Percentiles rank a stretch among this genome's conserved stretches.
Conservation (phyloP, 2,888 invertebrate species). For the Trachelus tabidus region DNA sequence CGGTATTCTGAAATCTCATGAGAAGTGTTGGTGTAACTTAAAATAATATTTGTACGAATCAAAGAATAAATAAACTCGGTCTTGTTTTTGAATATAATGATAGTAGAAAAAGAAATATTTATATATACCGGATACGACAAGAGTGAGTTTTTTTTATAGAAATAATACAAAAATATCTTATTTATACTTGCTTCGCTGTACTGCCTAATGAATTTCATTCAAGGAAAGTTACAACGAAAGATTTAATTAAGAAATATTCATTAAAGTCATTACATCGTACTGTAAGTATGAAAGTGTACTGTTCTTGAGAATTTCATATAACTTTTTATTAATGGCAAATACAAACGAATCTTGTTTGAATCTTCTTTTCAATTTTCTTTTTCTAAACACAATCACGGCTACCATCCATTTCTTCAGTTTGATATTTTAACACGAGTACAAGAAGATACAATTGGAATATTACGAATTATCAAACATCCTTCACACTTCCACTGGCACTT, state of each 20-base stretch:
- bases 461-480: neutral
- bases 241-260: neutral
- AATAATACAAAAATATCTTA: neutral
- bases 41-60: too few relatives aligned
- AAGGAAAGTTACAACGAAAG: neutral
- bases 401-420: neutral
- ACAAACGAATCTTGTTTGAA: neutral
- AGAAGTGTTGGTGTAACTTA: neutral
- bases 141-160: neutral
- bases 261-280: neutral
- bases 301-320: neutral
- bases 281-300: neutral
- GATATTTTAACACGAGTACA: neutral
- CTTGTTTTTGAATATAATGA: neutral
- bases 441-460: neutral
- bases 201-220: neutral
- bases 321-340: neutral
- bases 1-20: neutral
- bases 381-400: neutral
- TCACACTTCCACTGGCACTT: neutral
- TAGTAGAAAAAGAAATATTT: too few relatives aligned
- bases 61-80: neutral
- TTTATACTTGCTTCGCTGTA: neutral
- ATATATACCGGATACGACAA: neutral
- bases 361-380: neutral